Conservation (phyloP, 2,113 vertebrate genomes). For the Phainopepla nitens region DNA sequence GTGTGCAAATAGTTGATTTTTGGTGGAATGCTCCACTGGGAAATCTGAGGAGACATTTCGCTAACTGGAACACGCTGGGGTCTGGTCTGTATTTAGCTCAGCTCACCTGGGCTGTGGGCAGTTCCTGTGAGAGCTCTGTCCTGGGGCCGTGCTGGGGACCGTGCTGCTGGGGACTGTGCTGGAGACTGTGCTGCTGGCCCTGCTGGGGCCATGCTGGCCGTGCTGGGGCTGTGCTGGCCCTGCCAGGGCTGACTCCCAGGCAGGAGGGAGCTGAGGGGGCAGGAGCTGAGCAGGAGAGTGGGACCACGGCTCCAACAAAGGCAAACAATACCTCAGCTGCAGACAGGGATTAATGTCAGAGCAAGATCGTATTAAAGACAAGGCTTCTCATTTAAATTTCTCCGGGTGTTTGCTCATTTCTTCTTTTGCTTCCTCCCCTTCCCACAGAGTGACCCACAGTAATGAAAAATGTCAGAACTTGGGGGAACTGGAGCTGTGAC, state of each 20-base stretch:
- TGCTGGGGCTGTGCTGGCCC: not conserved
- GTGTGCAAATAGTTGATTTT: not conserved
- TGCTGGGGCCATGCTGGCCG: not conserved
- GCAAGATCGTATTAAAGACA: not conserved
- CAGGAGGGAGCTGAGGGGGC: too few relatives aligned
- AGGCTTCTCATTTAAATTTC: not conserved
- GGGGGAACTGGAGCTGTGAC: not conserved
- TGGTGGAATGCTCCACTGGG: not conserved
- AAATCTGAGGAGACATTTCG: not conserved
- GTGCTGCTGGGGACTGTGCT: too few relatives aligned
- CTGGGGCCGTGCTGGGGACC: not conserved
- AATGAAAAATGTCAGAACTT: not conserved
- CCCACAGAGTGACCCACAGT: not conserved
- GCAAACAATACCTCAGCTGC: not conserved
- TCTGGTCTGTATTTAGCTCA: not conserved
- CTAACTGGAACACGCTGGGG: rapidly evolving
- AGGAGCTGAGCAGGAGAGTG: not conserved
- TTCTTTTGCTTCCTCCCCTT: not conserved
- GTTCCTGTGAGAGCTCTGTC: not conserved
- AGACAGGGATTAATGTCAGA: not conserved
- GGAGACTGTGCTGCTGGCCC: too few relatives aligned
- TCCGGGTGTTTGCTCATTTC: not conserved
- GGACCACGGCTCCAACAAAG: not conserved
- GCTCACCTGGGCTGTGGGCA: not conserved
- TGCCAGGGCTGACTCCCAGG: too few relatives aligned